Conservation (phyloP, 2,797 vertebrate genomes). For the Carcharodon carcharias region DNA sequence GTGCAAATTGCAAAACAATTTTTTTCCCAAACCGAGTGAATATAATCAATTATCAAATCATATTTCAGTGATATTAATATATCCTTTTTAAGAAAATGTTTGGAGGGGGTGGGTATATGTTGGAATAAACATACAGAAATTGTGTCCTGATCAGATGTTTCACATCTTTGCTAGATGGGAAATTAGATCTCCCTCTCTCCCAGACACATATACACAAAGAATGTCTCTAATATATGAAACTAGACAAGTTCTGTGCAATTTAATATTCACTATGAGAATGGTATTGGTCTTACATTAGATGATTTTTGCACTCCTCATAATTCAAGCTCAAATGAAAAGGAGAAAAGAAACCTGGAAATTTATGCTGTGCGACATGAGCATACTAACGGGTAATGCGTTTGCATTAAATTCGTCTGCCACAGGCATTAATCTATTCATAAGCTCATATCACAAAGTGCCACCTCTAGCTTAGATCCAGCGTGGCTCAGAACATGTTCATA, state of each 20-base stretch:
- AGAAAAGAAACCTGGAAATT: background rate
- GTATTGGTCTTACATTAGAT: background rate
- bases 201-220: background rate
- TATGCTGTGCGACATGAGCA: background rate
- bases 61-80: conserved; percentile 2
- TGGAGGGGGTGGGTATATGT: background rate
- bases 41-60: conserved; percentile 3
- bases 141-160: background rate
- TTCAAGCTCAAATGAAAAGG: conserved; percentile 4
- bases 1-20: background rate
- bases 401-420: background rate
- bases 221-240: background rate
- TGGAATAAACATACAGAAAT: background rate
- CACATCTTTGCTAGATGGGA: background rate
- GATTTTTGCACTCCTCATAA: background rate
- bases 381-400: background rate
- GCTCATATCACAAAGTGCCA: background rate
- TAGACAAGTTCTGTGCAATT: background rate
- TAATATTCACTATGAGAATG: background rate
- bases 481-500: background rate
- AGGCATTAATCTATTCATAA: background rate
- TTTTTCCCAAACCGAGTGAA: background rate
- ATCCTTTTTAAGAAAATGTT: background rate
- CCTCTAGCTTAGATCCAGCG: background rate
- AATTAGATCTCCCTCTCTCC: background rate